These are phyloP conservation scores for Lagopus leucura DNA, from an alignment of 2,113 vertebrate species.

Conservation along the genomic window DNA sequence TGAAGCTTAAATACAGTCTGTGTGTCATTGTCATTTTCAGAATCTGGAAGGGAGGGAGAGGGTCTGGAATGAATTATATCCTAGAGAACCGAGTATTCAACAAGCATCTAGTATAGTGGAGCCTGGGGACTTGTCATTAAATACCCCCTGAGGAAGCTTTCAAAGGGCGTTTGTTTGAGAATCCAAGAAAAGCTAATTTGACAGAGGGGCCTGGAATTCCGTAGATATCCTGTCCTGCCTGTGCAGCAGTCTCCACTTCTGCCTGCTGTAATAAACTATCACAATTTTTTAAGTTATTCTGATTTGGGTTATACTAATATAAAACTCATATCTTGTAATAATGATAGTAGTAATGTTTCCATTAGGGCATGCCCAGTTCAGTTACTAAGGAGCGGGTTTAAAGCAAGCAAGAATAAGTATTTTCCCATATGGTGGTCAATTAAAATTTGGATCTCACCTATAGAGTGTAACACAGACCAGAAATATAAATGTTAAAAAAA, in stretches of 20 bases:
- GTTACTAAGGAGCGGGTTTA: background rate
- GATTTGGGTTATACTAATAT: background rate
- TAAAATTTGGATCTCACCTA: background rate
- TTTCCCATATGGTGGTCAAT: background rate
- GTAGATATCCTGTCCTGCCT: background rate
- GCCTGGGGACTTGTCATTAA: background rate
- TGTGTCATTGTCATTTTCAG: background rate
- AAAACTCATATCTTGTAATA: background rate
- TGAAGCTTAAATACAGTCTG: background rate
- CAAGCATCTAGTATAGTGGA: background rate
- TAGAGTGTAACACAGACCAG: background rate
- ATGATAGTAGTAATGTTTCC: background rate
- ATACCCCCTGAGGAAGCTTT: background rate
- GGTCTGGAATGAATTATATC: background rate
- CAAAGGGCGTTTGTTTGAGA: background rate
- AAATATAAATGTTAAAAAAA: background rate
- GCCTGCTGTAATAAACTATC: background rate
- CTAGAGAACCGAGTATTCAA: background rate
- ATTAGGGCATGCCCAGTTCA: background rate
- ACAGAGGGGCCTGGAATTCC: background rate
- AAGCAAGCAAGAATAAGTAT: background rate
- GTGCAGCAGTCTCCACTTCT: background rate
- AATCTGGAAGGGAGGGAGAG: background rate
- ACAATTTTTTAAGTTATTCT: background rate
- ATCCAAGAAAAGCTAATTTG: background rate